Conservation (phyloP, 2,888 invertebrate genomes). For the Pyrrhia umbra region DNA sequence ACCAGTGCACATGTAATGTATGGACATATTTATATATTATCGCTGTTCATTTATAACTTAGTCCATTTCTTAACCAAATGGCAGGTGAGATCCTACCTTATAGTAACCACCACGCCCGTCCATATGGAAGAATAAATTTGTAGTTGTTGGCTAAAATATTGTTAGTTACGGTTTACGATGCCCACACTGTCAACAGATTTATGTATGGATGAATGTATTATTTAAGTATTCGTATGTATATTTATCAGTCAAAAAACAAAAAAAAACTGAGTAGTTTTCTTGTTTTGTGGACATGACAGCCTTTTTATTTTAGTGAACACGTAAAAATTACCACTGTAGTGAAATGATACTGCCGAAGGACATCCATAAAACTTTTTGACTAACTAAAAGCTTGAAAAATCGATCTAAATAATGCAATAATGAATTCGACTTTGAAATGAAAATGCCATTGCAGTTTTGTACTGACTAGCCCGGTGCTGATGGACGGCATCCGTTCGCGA, state of each 20-base stretch:
- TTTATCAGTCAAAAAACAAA: not conserved
- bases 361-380: no score
- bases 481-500: constrained; percentile 44
- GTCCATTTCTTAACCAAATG: constrained; percentile 69
- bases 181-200: constrained; percentile 74
- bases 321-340: no score
- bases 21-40: no score
- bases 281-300: no score
- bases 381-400: not conserved
- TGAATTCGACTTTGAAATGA: constrained; percentile 39
- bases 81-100: constrained; percentile 87
- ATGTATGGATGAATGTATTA: constrained; percentile 55
- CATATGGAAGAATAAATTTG: constrained; percentile 85
- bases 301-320: no score
- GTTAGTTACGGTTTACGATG: constrained; percentile 73
- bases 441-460: constrained; percentile 14
- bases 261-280: no score
- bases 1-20: no score
- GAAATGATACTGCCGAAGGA: no score
- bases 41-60: constrained; percentile 54
- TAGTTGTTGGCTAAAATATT: constrained; percentile 79
- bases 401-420: not conserved
- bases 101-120: constrained; percentile 85
- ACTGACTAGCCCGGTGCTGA: constrained; percentile 8
- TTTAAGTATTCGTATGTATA: constrained; percentile 28